Base-by-base conservation (phyloP, 2,888 invertebrate genomes). In the Monopis laevigella region DNA sequence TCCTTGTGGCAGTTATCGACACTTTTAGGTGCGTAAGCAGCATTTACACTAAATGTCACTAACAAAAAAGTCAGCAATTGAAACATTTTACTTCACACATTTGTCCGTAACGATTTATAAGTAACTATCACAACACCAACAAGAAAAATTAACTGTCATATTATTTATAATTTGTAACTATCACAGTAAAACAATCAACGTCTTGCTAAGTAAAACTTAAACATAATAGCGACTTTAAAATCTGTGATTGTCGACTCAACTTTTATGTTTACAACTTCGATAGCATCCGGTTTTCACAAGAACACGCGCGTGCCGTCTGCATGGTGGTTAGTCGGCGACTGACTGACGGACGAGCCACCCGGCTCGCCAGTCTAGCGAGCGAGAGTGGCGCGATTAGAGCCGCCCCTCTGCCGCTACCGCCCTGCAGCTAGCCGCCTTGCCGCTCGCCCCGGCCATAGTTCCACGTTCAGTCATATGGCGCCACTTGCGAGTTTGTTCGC, bases 1-100 rank as follows among this genome's bases (percentile, higher is more conserved):
- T 61, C 55, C 48, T 61, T 68, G 50, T 57, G 66, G 56, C 78
- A 78, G 56, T 65, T 66, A 58, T 75, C 69, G 51, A 69, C 65
- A 53, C 72, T 74, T 56, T 55, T 68, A 24, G 72, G 69, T 52
- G 68, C 68, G 58, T 67, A 73, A 43, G 73, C 73, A 47, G 66
- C 70, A 59, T 72, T 70, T 59, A 72, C 77, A 72, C 74, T 63
- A 60, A 77, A 71, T 70, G 71, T 74, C 70, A 75, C 74, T 63
- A 78, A 69, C 66, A 75, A 69, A 69, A 78, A 57, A 65, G 73
- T 73, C 65, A 75, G 67, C 64, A 73, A 60, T 68, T 73, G 73
- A 66, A 74, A 71, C 80, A 80, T 80, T 70, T 73, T 78, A 36
- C 54, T 58, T 60, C 62, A 70, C 69, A 70, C 74, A 80, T 80